Base-by-base conservation (phyloP, 2,113 vertebrate species). In the Microcebus tavaratra region DNA sequence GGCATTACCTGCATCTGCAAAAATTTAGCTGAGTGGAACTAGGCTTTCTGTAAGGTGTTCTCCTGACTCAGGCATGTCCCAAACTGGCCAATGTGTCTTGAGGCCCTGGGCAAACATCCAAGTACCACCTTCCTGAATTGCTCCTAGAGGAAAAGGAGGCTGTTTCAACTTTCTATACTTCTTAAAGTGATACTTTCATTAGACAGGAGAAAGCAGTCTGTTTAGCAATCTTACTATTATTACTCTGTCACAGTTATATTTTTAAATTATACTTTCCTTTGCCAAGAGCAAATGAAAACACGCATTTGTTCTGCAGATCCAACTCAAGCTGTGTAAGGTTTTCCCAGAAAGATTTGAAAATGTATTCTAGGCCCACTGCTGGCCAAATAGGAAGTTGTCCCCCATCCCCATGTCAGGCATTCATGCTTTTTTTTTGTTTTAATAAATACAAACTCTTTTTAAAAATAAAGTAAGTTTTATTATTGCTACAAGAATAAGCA, bases 381-480 rank as follows among this genome's bases (percentile, higher is more conserved):
- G 34, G 72, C 67, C 80, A 87, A 80, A 65, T 31, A 92, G 75
- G 36, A 91, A 96, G 78, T 45, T 67, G 63, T 45, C 53, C 67
- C 73, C 59, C 29, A 36, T 6, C 6, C 55, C n/a, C 20, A 34
- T 29, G 61, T 78, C 78, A 76, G 55, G n/a, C 23, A 8, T 68
- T 80, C 75, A 79, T 5, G 39, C 5, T 42, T 95, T 23, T 73
- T 73, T 65, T 42, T 76, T 90, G 48, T 55, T 31, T 3, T 34
- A 95, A 73, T 75, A 86, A 95, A 81, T 78, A 73, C 88, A 91
- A 85, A 96, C 39, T 85, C 29, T 90, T 86, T 92, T 63, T 6
- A 29, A 90, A 97, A 88, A 90, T 63, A 91, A 94, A 94, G 86
- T 42, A 57, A 85, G n/a, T 85, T 97, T 97, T 97, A 97, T 97